Evolutionary conservation across 2,113 vertebrate genomes (phyloP), one percentile per base, ranked within the genome.

Genomic region (Lasiurus borealis): DNA sequence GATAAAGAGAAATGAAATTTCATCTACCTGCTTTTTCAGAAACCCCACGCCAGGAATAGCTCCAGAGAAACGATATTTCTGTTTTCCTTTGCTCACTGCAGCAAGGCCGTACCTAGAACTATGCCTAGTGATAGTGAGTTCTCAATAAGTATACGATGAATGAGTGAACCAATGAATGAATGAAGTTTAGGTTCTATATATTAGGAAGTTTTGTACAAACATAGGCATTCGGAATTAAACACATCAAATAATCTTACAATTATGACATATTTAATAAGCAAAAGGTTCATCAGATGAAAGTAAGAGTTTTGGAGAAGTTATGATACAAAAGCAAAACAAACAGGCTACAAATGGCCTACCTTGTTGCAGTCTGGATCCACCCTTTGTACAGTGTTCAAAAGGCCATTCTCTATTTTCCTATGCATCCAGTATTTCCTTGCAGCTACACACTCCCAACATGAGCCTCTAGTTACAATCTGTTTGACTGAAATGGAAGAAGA

Each of bases 231-330:
- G 23, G 54, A 95, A 36, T 80, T 57, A 59, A 83, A 18, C 18
- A n/a, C 34, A 21, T 66, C 40, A 94, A 46, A 40, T 68, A 40
- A 25, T 52, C 23, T 25, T 19, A 52, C 27, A 44, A 2, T 59
- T 87, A 1, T 84, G 19, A 69, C 16, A 40, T 81, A 80, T 62
- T 59, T 34, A n/a, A n/a, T 48, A 72, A 80, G 36, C 52, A 50
- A 21, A 85, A 71, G 23, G 86, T 62, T 40, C 25, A 76, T 54
- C 59, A 84, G 18, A 57, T 29, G 34, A 94, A 85, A 82, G 6
- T 15, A 52, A 82, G 73, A 40, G 18, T 15, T 64, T 81, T 46
- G 14, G 27, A 89, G 52, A 89, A 31, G 2, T 82, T 46, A 40
- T 44, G 9, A 72, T 21, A 29, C 10, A 66, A 73, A 88, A 66